These are phyloP conservation scores for Griposia aprilina DNA, from an alignment of 2,888 invertebrate genomes.

Conservation along the genomic window DNA sequence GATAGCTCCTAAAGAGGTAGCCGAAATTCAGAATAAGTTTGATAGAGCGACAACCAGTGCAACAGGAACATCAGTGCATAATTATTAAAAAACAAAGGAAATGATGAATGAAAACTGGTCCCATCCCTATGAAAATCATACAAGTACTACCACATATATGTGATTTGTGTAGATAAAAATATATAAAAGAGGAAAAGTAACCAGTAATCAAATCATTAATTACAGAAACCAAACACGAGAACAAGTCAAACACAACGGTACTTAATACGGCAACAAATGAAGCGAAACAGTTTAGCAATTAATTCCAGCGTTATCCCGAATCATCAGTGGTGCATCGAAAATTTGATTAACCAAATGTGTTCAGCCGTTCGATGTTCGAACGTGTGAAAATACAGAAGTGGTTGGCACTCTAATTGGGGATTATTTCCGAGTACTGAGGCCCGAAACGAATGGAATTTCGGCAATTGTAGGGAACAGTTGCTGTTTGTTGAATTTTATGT, in stretches of 20 bases:
- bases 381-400: conserved; percentile 50
- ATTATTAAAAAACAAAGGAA: background rate
- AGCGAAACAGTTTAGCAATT: conserved; percentile 57
- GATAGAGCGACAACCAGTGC: background rate
- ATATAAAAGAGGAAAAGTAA: background rate
- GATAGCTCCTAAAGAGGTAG: too few species aligned
- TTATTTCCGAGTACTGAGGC: conserved; percentile 27
- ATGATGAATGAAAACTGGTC: background rate
- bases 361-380: conserved; percentile 31
- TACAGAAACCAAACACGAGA: conserved; percentile 12
- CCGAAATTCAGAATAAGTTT: background rate
- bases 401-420: conserved; percentile 41
- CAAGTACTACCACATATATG: background rate
- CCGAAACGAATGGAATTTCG: conserved; percentile 30
- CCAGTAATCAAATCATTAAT: conserved; percentile 9
- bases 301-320: conserved; percentile 46
- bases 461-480: conserved; percentile 2
- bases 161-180: background rate
- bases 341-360: conserved; percentile 59
- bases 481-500: conserved; percentile 29
- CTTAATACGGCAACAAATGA: conserved; percentile 30
- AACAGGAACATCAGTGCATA: background rate
- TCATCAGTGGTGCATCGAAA: conserved; percentile 45
- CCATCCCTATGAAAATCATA: too few species aligned
- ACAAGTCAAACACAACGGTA: conserved; percentile 27